These are phyloP conservation scores for Neomonachus schauinslandi DNA, from an alignment of 2,113 vertebrate genomes.

Conservation along the genomic window DNA sequence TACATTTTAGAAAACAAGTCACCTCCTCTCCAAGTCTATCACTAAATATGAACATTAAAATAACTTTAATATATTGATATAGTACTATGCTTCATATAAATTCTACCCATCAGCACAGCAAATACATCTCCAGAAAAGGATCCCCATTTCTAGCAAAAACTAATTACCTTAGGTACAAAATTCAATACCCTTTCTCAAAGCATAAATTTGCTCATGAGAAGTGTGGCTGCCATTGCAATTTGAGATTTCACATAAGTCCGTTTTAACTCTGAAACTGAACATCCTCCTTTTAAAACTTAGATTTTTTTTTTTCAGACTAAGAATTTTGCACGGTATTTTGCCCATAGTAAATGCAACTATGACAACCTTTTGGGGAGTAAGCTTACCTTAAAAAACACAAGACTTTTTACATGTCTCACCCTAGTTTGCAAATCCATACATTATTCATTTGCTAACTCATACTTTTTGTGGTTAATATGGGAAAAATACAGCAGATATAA, in stretches of 20 bases:
- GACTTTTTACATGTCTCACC: background rate
- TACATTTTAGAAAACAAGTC: background rate
- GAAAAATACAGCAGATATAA: background rate
- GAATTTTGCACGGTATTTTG: background rate
- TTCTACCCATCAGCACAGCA: background rate
- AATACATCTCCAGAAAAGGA: background rate
- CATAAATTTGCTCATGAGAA: background rate
- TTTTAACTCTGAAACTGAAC: background rate
- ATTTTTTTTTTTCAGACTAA: background rate
- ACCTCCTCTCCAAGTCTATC: background rate
- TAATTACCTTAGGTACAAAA: background rate
- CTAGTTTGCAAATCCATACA: background rate
- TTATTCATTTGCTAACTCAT: background rate
- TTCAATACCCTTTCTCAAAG: background rate
- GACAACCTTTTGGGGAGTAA: background rate
- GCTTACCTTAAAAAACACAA: background rate
- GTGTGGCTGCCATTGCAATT: background rate
- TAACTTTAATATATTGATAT: constrained; percentile 17
- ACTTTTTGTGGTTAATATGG: background rate
- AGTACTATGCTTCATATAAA: background rate
- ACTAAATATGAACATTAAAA: constrained; percentile 6
- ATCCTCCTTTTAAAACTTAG: background rate
- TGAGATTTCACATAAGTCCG: background rate
- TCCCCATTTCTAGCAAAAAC: background rate
- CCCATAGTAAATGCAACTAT: background rate